These are phyloP conservation scores for Crax fasciolata DNA, from an alignment of 2,797 vertebrate genomes.

Conservation along the genomic window DNA sequence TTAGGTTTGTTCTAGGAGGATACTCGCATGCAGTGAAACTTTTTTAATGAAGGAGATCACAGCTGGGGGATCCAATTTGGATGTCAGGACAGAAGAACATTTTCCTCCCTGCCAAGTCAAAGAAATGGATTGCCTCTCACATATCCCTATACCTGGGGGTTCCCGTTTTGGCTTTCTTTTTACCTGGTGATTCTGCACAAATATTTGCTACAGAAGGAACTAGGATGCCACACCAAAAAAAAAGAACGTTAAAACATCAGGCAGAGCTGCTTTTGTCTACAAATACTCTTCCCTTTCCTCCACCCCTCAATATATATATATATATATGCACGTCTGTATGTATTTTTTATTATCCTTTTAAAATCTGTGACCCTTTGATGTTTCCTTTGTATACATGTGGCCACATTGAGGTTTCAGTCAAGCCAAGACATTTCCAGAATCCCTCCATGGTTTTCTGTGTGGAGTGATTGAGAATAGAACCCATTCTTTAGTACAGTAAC, in stretches of 20 bases:
- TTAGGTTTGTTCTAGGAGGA: neutral
- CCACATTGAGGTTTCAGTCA: constrained; percentile 10
- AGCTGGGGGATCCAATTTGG: neutral
- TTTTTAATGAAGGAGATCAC: neutral
- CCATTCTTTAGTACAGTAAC: constrained; percentile 65
- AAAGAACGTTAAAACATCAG: neutral
- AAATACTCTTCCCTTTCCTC: neutral
- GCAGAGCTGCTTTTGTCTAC: neutral
- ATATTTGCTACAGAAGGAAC: constrained; percentile 24
- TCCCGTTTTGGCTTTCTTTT: constrained; percentile 9
- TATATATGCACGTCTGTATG: neutral
- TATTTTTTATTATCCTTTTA: constrained; percentile 30
- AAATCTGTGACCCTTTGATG: constrained; percentile 21
- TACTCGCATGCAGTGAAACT: neutral
- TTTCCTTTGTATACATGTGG: constrained; percentile 18
- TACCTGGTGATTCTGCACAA: neutral
- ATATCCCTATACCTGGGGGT: neutral
- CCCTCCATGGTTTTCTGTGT: constrained; percentile 39
- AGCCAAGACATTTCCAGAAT: constrained; percentile 51
- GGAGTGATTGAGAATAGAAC: constrained; percentile 46
- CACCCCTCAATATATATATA: neutral
- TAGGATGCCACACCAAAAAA: neutral
- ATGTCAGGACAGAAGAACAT: neutral
- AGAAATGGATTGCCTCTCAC: neutral
- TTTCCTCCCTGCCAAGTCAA: neutral